phyloP scores from a whole-genome alignment of 2,113 vertebrate species.

The Pyxicephalus adspersus region DNA sequence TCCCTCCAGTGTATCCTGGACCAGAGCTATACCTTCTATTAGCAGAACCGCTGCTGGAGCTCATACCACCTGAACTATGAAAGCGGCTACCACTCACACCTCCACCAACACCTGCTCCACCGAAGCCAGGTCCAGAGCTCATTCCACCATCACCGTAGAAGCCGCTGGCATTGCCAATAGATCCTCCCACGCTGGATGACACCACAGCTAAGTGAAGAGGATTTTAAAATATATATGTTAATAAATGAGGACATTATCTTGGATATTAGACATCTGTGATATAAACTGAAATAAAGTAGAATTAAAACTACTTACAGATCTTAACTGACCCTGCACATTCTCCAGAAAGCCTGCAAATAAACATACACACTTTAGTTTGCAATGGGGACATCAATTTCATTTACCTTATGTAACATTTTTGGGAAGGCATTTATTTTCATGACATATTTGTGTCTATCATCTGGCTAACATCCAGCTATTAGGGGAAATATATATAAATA shows the following conservation, averaged over 20 bases:
- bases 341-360: slow-evolving; percentile 59
- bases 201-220: slow-evolving; percentile 67
- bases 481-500: too few species aligned
- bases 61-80: slow-evolving; percentile 37
- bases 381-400: too few species aligned
- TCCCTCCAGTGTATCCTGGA: neutral
- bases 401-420: too few species aligned
- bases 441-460: too few species aligned
- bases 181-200: slow-evolving; percentile 47
- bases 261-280: too few species aligned
- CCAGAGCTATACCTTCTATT: neutral
- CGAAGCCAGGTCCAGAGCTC: slow-evolving; percentile 50
- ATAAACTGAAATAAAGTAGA: neutral
- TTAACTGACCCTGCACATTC: neutral
- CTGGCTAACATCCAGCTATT: too few species aligned
- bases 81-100: neutral
- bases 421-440: too few species aligned
- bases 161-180: neutral
- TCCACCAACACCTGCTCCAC: slow-evolving; percentile 48
- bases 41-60: slow-evolving; percentile 33
- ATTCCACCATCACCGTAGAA: neutral
- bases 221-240: neutral
- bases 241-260: neutral
- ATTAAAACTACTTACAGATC: neutral
- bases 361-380: neutral